These are phyloP conservation scores for Agrotis puta DNA, from an alignment of 2,888 invertebrate species.

Conservation along the genomic window DNA sequence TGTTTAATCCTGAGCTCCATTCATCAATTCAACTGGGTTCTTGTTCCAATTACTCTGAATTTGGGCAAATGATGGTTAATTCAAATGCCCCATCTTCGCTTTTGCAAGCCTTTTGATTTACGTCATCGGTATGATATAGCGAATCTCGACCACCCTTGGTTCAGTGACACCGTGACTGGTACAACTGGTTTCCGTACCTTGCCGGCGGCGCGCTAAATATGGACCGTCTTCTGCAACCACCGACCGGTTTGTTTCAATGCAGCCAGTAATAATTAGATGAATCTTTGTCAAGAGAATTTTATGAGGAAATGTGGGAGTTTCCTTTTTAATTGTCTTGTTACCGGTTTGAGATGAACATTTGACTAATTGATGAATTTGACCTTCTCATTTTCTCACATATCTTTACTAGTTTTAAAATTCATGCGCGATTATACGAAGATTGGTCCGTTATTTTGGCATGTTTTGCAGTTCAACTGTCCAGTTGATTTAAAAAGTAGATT, in stretches of 20 bases:
- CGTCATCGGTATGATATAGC: conserved; percentile 50
- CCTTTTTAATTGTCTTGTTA: background rate
- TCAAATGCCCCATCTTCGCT: conserved; percentile 15
- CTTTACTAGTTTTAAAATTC: background rate
- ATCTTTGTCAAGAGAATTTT: conserved; percentile 20
- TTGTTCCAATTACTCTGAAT: background rate
- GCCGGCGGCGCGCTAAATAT: conserved; percentile 69
- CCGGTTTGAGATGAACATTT: background rate
- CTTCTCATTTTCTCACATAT: background rate
- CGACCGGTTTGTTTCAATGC: conserved; percentile 53
- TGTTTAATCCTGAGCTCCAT: no score
- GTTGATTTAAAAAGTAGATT: background rate
- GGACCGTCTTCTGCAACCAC: conserved; percentile 48
- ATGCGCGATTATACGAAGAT: background rate
- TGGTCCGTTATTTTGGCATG: background rate
- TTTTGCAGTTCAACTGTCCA: background rate
- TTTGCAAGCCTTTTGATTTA: conserved; percentile 24
- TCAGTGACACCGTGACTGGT: conserved; percentile 71
- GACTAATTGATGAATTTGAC: no score
- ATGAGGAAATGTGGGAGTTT: conserved; percentile 9
- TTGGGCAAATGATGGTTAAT: background rate
- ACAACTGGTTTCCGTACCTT: conserved; percentile 67
- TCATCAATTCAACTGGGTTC: background rate
- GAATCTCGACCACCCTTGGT: conserved; percentile 64
- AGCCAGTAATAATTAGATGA: conserved; percentile 40